Conservation (phyloP, 2,888 invertebrate genomes). For the Acronicta alni region DNA sequence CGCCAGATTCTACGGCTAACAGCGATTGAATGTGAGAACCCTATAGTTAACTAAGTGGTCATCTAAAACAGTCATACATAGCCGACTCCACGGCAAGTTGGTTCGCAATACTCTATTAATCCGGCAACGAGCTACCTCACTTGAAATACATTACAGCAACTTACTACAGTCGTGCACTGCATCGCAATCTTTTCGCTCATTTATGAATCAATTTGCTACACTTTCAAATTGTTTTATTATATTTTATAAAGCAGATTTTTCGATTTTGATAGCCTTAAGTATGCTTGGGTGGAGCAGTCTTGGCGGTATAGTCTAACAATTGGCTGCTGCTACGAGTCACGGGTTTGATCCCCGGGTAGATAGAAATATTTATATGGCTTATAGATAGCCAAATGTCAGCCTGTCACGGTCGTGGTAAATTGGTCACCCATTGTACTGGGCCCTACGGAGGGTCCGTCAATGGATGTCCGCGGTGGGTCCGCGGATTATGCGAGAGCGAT, state of each 20-base stretch:
- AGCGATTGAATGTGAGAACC: constrained; percentile 20
- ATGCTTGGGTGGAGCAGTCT: too few relatives aligned
- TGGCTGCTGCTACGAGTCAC: too few relatives aligned
- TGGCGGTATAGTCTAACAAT: too few relatives aligned
- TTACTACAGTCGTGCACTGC: constrained; percentile 64
- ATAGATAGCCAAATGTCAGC: too few relatives aligned
- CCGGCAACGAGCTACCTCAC: constrained; percentile 62
- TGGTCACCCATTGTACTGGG: too few relatives aligned
- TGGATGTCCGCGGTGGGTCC: too few relatives aligned
- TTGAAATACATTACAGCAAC: constrained; percentile 72
- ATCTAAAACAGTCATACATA: constrained; percentile 41
- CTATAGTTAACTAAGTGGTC: constrained; percentile 4
- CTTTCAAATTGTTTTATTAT: constrained; percentile 56
- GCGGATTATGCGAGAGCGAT: too few relatives aligned
- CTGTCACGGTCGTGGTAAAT: too few relatives aligned
- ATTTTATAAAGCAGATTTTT: constrained; percentile 34
- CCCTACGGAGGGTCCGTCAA: too few relatives aligned
- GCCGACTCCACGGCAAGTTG: constrained; percentile 51
- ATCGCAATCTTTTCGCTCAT: constrained; percentile 58
- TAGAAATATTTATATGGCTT: too few relatives aligned
- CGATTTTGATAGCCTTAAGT: constrained; percentile 14
- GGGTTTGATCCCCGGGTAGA: too few relatives aligned
- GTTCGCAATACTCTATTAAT: constrained; percentile 64
- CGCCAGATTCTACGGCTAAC: constrained; percentile 5
- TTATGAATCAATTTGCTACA: constrained; percentile 66